These are phyloP conservation scores for Euzophera pinguis DNA, from an alignment of 2,888 invertebrate genomes.

Conservation along the genomic window DNA sequence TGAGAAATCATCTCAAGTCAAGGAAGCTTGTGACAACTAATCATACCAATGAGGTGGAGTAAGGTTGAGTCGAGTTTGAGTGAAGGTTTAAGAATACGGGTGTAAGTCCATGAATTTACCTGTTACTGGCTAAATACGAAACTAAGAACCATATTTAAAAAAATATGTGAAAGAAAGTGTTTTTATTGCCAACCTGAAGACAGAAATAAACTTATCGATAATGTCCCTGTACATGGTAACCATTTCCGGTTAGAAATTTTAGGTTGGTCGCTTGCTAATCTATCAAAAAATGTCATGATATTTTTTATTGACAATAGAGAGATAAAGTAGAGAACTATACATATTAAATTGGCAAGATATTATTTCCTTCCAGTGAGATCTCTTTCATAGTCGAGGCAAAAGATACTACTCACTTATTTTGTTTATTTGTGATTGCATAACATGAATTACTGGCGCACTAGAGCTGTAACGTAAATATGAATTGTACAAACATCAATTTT, in stretches of 20 bases:
- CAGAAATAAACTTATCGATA: not conserved
- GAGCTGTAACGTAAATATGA: constrained; percentile 48
- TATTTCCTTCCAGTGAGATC: not conserved
- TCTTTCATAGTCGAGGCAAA: not conserved
- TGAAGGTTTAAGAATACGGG: too few relatives aligned
- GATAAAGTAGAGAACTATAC: not conserved
- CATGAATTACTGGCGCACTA: constrained; percentile 32
- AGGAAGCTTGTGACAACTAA: too few relatives aligned
- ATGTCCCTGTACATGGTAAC: not conserved
- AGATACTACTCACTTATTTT: not conserved
- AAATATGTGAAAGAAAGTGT: too few relatives aligned
- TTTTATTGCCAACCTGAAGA: too few relatives aligned
- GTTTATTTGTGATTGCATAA: constrained; percentile 49
- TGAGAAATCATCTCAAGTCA: too few relatives aligned
- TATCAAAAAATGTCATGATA: not conserved
- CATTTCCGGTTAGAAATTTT: not conserved
- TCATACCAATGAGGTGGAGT: too few relatives aligned
- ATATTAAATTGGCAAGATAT: not conserved
- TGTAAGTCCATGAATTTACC: too few relatives aligned
- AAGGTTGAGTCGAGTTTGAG: too few relatives aligned
- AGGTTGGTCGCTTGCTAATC: not conserved
- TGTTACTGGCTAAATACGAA: too few relatives aligned
- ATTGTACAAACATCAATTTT: constrained; percentile 48
- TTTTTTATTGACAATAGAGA: not conserved
- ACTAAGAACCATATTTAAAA: too few relatives aligned